Evolutionary conservation across 1,140 invertebrate genomes (phyloP), one percentile per base, ranked within the genome.

Genomic region (Drosophila bifasciata): DNA sequence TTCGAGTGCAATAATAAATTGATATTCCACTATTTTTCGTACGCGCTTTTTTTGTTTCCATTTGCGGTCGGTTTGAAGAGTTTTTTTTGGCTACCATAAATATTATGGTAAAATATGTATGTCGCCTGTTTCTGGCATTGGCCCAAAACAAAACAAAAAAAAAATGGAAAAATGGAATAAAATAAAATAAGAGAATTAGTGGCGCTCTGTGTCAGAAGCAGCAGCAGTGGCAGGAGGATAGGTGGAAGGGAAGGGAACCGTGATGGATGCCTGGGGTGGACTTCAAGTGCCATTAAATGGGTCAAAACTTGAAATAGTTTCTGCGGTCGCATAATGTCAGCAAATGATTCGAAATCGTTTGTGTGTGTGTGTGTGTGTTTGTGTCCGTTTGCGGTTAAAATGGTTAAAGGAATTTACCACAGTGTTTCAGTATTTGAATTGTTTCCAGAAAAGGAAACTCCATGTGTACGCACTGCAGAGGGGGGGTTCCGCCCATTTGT

Each of bases 101-200:
- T 83, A 83, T 74, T 66, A 78, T 83, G 79, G 69, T 77, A 69
- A 83, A 83, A 77, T 83, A 77, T 63, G 55, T 58, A 43, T 63
- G 72, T 52, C 28, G 11, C 4, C 50, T 66, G 70, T 61, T 46
- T 41, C 46, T 81, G 79, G 63, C 79, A 74, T 17, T 64, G 46
- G 21, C 45, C 50, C 48, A 51, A 28, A 44, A 41, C n/a, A n/a
- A n/a, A n/a, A n/a, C n/a, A n/a, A n/a, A 21, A 2, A 21, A 21
- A 21, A 21, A 21, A 21, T 1, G 19, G 19, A 21, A 21, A 3
- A 21, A 68, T 28, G 25, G 25, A 32, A 52, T 16, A 50, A 50
- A 48, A 64, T 68, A 45, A 77, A 78, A 53, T 66, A 77, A 64
- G 66, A 78, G 79, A 83, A 83, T 83, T 83, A 78, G 74, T 73